A percentile compares a stretch with the other conserved stretches of the same genome.
Conservation (phyloP, 2,113 vertebrate genomes). For the Platysteira castanea region DNA sequence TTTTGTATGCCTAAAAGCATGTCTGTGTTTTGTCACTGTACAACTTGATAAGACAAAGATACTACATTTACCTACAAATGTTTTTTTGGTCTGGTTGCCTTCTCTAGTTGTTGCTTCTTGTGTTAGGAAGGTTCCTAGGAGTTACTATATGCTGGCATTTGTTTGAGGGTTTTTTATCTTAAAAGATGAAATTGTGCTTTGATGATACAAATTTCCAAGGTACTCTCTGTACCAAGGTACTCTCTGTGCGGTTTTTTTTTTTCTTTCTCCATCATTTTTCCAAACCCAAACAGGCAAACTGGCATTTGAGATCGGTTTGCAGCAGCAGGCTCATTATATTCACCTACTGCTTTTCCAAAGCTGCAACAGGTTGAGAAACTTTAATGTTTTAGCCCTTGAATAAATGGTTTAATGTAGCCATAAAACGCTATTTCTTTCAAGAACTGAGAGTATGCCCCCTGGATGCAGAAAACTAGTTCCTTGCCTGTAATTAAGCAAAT, state of each 20-base stretch:
- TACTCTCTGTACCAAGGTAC: background rate
- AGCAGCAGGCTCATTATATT: background rate
- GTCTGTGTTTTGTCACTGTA: background rate
- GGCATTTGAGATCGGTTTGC: background rate
- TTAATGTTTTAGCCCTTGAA: background rate
- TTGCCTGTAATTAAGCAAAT: background rate
- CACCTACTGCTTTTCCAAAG: background rate
- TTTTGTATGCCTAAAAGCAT: background rate
- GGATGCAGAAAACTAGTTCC: background rate
- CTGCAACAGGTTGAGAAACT: background rate
- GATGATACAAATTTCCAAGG: background rate
- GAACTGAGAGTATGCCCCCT: background rate
- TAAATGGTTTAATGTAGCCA: background rate
- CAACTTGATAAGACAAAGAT: background rate
- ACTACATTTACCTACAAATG: accelerated
- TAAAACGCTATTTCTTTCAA: background rate
- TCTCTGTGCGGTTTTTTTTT: too few relatives aligned
- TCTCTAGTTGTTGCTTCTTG: background rate
- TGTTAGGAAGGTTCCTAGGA: background rate
- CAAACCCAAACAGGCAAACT: background rate
- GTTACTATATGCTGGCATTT: background rate
- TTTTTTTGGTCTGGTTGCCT: background rate
- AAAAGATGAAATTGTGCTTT: background rate
- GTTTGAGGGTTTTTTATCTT: background rate
- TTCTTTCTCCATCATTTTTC: background rate